These are phyloP conservation scores for Aegotheles bennettii DNA, from an alignment of 2,113 vertebrate genomes.

Conservation along the genomic window DNA sequence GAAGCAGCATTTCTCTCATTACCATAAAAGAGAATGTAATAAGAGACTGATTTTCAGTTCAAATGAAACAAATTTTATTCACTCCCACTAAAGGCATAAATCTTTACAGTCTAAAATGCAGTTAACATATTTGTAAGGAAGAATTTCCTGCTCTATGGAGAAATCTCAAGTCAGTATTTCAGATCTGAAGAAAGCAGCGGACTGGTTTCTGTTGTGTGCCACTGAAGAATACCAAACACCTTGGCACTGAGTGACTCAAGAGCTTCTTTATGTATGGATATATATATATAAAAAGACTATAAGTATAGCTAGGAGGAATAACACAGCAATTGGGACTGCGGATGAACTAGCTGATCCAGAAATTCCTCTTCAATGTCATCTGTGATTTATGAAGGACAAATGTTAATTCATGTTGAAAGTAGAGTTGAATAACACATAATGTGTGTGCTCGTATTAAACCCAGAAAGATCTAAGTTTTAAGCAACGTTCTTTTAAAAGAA, in stretches of 20 bases:
- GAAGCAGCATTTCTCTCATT: neutral
- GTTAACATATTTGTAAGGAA: neutral
- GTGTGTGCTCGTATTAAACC: neutral
- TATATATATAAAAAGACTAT: neutral
- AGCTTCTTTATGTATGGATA: neutral
- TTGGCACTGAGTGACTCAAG: neutral
- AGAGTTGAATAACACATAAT: neutral
- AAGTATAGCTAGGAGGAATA: neutral
- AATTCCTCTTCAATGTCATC: neutral
- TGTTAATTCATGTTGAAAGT: conserved; percentile 4
- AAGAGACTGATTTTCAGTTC: neutral
- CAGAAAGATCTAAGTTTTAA: neutral
- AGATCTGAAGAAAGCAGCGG: neutral
- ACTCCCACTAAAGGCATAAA: neutral
- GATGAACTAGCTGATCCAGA: neutral
- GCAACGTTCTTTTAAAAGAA: neutral
- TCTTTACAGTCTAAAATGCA: neutral
- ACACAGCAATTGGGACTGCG: neutral
- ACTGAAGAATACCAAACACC: neutral
- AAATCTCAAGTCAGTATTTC: neutral
- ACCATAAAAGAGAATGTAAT: neutral
- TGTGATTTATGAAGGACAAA: conserved; percentile 22
- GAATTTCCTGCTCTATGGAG: neutral
- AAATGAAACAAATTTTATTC: neutral
- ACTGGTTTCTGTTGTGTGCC: neutral